Conservation (phyloP, 2,113 vertebrate species). For the Psilopogon haemacephalus region DNA sequence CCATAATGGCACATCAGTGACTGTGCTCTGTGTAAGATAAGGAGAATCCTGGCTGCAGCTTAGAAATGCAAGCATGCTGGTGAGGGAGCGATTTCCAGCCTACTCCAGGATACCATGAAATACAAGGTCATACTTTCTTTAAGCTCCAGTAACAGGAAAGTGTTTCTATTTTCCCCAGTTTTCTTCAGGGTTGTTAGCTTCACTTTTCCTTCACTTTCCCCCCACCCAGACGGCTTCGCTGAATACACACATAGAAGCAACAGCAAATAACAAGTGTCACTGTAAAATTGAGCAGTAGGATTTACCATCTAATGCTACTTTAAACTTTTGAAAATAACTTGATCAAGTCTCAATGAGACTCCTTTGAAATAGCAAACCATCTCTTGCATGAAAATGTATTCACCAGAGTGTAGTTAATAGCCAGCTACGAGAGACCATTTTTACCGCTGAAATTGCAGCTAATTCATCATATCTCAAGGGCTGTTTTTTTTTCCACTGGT, state of each 20-base stretch:
- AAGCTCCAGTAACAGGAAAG: neutral
- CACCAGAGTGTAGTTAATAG: slow-evolving; percentile 61
- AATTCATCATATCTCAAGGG: slow-evolving; percentile 65
- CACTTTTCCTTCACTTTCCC: neutral
- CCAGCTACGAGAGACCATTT: slow-evolving; percentile 19
- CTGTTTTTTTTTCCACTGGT: neutral
- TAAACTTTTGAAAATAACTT: slow-evolving; percentile 67
- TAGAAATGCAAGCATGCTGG: neutral
- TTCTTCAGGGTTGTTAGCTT: neutral
- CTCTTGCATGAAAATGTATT: slow-evolving; percentile 58
- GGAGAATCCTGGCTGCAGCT: slow-evolving; percentile 45
- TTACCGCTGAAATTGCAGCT: slow-evolving; percentile 61
- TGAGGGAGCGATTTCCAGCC: slow-evolving; percentile 20
- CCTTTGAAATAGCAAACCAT: slow-evolving; percentile 53
- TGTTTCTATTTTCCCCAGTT: neutral
- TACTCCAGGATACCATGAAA: neutral
- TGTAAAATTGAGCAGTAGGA: slow-evolving; percentile 10
- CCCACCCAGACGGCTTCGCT: neutral
- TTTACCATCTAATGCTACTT: slow-evolving; percentile 53
- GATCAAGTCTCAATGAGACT: slow-evolving; percentile 50
- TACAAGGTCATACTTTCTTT: slow-evolving; percentile 34
- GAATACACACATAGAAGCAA: neutral
- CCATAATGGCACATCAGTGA: neutral
- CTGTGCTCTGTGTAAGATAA: slow-evolving; percentile 31
- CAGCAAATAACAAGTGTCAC: slow-evolving; percentile 35